Evolutionary conservation across 1,140 invertebrate genomes (phyloP), one percentile per base, ranked within the genome.

Genomic region (Anoplophora glabripennis): DNA sequence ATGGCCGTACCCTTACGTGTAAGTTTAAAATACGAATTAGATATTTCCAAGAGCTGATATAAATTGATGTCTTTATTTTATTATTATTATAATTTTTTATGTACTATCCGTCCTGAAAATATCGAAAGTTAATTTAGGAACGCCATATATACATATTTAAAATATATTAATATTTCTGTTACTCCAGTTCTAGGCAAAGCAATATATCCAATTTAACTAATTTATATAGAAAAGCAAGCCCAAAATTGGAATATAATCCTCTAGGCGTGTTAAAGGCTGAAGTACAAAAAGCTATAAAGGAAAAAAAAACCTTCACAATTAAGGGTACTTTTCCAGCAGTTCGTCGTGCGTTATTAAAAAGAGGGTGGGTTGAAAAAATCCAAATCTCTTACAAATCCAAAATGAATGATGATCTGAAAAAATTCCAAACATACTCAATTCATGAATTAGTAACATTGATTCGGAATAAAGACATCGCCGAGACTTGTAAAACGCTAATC

Each of bases 341-440:
- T 34, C 66, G 82, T 45, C 73, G 76, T 45, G 80, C 82, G 28
- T 70, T 86, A 57, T 57, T 79, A 52, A 71, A 78, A 42, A 67
- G 84, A 12, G 83, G 83, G 2, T 86, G 84, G 84, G 69, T 85
- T 8, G 83, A 85, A 73, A 86, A 85, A 71, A 69, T 84, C 17
- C 59, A 63, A 41, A 28, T 52, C 3, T 53, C 58, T 12, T 55
- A 47, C 42, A 64, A 54, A 47, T 53, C 57, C 35, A 49, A 34
- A 34, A 8, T 62, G 14, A 61, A 52, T 34, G 41, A 53, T 1
- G 61, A 60, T n/a, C 33, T 63, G 8, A 60, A 33, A 15, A 53
- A 57, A 38, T 63, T 53, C 15, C 37, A 54, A 10, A 35, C 18
- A 9, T 58, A 63, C 33, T 28, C 28, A 21, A 52, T 72, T 12